phyloP scores from a whole-genome alignment of 2,888 invertebrate genomes.

The Nemotelus nigrinus region DNA sequence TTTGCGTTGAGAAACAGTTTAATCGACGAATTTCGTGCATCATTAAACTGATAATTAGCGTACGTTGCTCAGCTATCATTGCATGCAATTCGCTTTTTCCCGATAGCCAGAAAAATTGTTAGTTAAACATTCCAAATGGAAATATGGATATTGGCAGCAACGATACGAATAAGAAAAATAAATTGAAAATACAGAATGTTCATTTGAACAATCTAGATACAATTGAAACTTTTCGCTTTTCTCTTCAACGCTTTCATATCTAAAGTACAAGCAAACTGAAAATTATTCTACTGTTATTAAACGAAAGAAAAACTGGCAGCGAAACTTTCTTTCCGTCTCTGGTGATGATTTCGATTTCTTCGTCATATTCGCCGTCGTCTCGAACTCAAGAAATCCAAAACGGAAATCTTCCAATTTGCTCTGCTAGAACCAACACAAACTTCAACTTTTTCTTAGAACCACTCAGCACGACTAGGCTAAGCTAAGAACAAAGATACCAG shows the following conservation, averaged over 20 bases:
- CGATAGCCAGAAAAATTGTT: not conserved
- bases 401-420: not conserved
- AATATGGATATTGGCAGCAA: not conserved
- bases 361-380: too few species aligned
- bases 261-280: conserved; percentile 9
- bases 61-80: not conserved
- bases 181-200: not conserved
- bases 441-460: not conserved
- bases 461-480: not conserved
- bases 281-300: conserved; percentile 11
- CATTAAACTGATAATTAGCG: not conserved
- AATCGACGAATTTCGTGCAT: not conserved
- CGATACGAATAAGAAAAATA: not conserved
- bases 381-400: too few species aligned
- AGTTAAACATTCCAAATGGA: not conserved
- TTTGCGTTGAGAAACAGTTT: too few species aligned
- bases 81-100: not conserved
- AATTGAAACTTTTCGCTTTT: not conserved
- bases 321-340: conserved; percentile 4
- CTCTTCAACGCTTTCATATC: conserved; percentile 12
- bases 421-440: not conserved
- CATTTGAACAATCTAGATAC: conserved; percentile 12
- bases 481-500: not conserved
- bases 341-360: not conserved
- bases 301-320: not conserved